Conservation (phyloP, 2,113 vertebrate genomes). For the Serranochromis macrocephalus region DNA sequence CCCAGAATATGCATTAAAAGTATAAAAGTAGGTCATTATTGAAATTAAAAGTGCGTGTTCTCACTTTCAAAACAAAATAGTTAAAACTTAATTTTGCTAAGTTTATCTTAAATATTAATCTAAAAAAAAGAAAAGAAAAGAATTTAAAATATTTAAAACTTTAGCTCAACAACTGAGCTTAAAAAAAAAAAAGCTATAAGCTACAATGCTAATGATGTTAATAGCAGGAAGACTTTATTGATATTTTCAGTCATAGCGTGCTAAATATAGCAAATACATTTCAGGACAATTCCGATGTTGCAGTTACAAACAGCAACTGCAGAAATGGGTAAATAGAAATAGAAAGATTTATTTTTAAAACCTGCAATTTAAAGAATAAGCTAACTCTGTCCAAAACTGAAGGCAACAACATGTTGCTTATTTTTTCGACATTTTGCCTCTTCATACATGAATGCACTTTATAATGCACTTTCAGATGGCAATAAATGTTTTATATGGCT, state of each 20-base stretch:
- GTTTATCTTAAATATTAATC: neutral
- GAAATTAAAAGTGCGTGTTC: neutral
- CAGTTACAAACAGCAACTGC: neutral
- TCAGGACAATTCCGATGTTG: neutral
- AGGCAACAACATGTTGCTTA: neutral
- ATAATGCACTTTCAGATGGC: neutral
- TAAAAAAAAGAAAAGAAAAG: neutral
- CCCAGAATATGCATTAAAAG: neutral
- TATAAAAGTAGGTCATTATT: neutral
- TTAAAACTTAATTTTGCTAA: neutral
- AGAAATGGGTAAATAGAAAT: fast-evolving
- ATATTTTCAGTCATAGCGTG: neutral
- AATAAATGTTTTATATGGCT: neutral
- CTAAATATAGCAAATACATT: neutral
- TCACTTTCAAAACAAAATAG: neutral
- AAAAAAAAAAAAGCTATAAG: neutral
- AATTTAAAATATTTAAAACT: neutral
- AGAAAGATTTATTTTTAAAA: neutral
- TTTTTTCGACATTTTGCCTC: neutral
- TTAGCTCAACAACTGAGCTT: neutral
- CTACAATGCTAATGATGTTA: neutral
- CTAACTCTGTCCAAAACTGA: neutral
- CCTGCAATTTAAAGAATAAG: neutral
- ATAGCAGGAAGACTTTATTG: neutral
- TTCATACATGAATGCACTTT: neutral